phyloP scores from a whole-genome alignment of 2,888 invertebrate species.

The Syritta pipiens region DNA sequence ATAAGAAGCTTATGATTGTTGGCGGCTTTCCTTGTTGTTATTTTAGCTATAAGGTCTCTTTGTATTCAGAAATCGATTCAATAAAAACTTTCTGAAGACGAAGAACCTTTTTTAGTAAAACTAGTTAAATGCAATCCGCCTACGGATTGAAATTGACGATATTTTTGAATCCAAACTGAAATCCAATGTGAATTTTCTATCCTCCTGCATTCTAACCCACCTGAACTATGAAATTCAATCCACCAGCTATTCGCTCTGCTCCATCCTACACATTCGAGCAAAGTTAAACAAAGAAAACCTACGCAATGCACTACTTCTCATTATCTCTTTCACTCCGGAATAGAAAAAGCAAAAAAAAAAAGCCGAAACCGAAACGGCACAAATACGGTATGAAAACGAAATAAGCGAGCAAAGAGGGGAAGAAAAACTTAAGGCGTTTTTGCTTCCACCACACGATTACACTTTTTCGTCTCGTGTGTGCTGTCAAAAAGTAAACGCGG shows the following conservation, averaged over 20 bases:
- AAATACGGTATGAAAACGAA: conserved; percentile 24
- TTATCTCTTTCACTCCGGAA: background rate
- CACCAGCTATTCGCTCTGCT: background rate
- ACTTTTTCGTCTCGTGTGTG: conserved; percentile 43
- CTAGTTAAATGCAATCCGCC: too few relatives aligned
- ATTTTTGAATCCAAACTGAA: too few relatives aligned
- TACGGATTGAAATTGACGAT: too few relatives aligned
- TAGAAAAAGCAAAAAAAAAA: background rate
- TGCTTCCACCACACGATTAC: conserved; percentile 57
- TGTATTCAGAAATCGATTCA: too few relatives aligned
- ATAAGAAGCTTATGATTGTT: too few relatives aligned
- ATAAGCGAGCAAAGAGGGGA: conserved; percentile 8
- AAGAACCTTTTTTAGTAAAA: too few relatives aligned
- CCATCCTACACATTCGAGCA: background rate
- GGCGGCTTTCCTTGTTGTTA: too few relatives aligned
- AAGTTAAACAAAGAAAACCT: background rate
- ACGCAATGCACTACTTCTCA: background rate
- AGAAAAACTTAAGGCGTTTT: conserved; percentile 55
- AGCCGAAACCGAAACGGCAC: background rate
- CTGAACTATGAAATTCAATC: conserved; percentile 5
- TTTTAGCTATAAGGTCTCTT: too few relatives aligned
- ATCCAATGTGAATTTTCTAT: too few relatives aligned
- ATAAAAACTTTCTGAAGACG: too few relatives aligned
- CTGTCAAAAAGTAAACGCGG: conserved; percentile 61
- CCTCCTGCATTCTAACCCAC: background rate